Percentiles rank a stretch among this genome's conserved stretches.
Evolutionary conservation across 2,113 vertebrate genomes (phyloP).

Genomic region (Pomatostomus ruficeps): DNA sequence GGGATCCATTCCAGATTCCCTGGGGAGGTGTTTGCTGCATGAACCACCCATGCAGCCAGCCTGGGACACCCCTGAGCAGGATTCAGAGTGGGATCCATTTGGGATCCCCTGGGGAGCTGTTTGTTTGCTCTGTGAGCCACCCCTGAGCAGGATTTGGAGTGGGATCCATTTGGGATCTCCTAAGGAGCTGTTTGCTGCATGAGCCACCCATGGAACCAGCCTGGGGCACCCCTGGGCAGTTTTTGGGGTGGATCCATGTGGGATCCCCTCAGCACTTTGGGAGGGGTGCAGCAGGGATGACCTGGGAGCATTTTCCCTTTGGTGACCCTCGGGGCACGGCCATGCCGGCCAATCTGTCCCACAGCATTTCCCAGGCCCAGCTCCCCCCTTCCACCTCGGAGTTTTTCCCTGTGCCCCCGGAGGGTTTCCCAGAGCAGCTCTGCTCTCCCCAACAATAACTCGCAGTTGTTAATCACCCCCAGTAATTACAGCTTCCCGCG

Average conservation of each 20-base stretch:
- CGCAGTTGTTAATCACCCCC: conserved; percentile 49
- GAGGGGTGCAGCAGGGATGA: fast-evolving
- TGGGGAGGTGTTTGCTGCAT: too few species aligned
- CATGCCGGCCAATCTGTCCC: background rate
- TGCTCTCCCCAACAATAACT: background rate
- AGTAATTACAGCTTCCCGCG: conserved; percentile 58
- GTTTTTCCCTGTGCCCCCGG: background rate
- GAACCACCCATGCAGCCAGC: background rate
- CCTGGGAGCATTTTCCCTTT: too few species aligned
- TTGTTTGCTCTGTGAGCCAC: too few species aligned
- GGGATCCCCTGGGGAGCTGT: too few species aligned
- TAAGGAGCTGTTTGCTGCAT: too few species aligned
- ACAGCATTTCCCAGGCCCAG: background rate
- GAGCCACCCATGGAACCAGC: too few species aligned
- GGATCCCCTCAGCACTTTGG: too few species aligned
- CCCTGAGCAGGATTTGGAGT: background rate
- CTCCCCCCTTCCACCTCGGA: fast-evolving
- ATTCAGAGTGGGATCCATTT: background rate
- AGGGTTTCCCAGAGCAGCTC: background rate
- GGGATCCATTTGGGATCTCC: background rate
- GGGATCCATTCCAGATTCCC: too few species aligned
- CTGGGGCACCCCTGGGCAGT: too few species aligned
- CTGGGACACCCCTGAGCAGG: background rate
- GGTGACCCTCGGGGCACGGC: fast-evolving
- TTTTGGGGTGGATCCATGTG: too few species aligned